Evolutionary conservation across 2,797 vertebrate genomes (phyloP).

Genomic region (Danio kyathit): DNA sequence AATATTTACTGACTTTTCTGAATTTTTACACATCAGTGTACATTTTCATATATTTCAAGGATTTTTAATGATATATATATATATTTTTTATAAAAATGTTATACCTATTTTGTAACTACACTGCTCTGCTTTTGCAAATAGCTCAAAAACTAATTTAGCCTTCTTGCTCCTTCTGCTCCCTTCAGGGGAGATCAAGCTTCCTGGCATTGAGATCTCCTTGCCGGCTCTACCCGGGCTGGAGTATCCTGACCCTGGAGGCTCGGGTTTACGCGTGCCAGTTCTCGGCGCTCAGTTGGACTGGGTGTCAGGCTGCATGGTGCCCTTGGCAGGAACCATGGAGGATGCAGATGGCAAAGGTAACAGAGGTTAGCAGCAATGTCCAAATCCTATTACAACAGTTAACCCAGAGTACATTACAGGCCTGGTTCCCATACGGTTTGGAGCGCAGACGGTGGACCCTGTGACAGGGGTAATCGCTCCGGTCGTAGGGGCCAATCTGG

Average conservation of each 20-base stretch:
- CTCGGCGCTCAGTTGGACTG: slow-evolving; percentile 83
- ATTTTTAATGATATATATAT: too few relatives aligned
- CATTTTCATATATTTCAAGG: too few relatives aligned
- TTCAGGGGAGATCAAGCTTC: slow-evolving; percentile 82
- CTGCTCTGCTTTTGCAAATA: background rate
- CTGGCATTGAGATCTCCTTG: slow-evolving; percentile 76
- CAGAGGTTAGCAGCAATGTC: background rate
- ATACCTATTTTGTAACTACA: too few relatives aligned
- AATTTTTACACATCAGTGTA: too few relatives aligned
- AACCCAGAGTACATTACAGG: slow-evolving; percentile 72
- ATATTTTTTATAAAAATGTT: too few relatives aligned
- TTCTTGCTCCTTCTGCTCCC: background rate
- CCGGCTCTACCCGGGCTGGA: slow-evolving; percentile 87
- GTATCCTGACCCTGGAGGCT: slow-evolving; percentile 89
- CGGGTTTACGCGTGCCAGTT: slow-evolving; percentile 84
- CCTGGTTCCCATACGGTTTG: slow-evolving; percentile 85
- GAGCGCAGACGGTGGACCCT: slow-evolving; percentile 82
- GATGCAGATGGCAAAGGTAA: slow-evolving; percentile 86
- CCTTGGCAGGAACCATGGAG: slow-evolving; percentile 89
- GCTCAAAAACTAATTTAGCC: background rate
- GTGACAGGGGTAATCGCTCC: slow-evolving; percentile 81
- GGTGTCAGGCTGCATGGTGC: slow-evolving; percentile 71
- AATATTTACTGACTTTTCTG: too few relatives aligned
- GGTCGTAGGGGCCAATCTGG: slow-evolving; percentile 82
- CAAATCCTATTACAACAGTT: slow-evolving; percentile 34